Conservation (phyloP, 2,888 invertebrate genomes). For the Brachypterus glaber region DNA sequence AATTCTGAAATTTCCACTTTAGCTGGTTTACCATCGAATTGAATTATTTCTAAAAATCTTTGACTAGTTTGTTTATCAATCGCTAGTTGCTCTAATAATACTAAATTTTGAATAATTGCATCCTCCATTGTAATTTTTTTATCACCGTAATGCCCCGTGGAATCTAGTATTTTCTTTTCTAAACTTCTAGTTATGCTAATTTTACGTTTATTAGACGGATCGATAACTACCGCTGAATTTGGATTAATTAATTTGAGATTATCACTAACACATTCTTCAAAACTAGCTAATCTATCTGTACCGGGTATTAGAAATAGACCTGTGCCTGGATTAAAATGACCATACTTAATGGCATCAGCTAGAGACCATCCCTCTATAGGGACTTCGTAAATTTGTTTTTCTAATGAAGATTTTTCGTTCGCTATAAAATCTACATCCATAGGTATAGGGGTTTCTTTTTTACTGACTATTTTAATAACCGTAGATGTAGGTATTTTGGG, state of each 20-base stretch:
- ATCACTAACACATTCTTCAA: conserved; percentile 81
- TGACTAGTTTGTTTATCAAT: conserved; percentile 46
- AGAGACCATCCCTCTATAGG: conserved; percentile 79
- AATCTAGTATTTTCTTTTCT: conserved; percentile 68
- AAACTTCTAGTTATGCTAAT: conserved; percentile 62
- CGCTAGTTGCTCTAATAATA: conserved; percentile 50
- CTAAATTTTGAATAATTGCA: conserved; percentile 56
- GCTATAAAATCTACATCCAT: conserved; percentile 33
- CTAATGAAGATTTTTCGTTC: conserved; percentile 43
- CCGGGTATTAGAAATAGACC: conserved; percentile 81
- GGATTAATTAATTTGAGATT: conserved; percentile 71
- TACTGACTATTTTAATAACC: conserved; percentile 23
- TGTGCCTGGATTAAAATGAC: conserved; percentile 69
- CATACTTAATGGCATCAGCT: conserved; percentile 71
- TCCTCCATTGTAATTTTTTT: conserved; percentile 60
- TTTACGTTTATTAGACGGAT: conserved; percentile 62
- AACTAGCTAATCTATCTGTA: conserved; percentile 72
- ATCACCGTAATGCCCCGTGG: conserved; percentile 64
- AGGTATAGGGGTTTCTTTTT: conserved; percentile 21
- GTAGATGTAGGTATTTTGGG: conserved; percentile 24
- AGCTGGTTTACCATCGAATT: conserved; percentile 60
- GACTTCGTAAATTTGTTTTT: conserved; percentile 65
- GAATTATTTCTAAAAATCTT: conserved; percentile 62
- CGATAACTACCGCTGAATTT: conserved; percentile 70
- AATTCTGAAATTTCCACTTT: conserved; percentile 59